Evolutionary conservation across 2,797 vertebrate genomes (phyloP).

Genomic region (Presbytis comata): DNA sequence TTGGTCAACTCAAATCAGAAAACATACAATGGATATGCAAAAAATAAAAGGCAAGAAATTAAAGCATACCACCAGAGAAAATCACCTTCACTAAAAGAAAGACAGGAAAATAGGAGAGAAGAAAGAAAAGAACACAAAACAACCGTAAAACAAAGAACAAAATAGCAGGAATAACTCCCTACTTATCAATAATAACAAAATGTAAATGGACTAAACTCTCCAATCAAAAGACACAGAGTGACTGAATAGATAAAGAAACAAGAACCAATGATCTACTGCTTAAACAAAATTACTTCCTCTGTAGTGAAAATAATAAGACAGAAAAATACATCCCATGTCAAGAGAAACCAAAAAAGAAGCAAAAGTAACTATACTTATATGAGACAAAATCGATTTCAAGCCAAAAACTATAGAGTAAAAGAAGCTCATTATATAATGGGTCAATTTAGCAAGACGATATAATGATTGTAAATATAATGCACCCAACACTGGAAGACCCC

Average conservation of each 20-base stretch:
- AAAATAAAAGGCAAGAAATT: not conserved
- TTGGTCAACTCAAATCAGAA: not conserved
- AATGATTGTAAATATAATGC: not conserved
- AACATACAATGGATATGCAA: not conserved
- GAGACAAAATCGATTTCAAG: not conserved
- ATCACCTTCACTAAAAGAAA: not conserved
- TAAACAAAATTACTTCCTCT: not conserved
- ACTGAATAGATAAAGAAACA: not conserved
- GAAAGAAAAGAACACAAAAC: not conserved
- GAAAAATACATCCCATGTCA: not conserved
- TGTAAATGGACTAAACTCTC: not conserved
- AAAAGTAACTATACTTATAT: not conserved
- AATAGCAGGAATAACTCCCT: not conserved
- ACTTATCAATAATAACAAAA: not conserved
- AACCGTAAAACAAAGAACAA: not conserved
- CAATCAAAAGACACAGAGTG: not conserved
- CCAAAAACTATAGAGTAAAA: not conserved
- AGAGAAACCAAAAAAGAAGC: not conserved
- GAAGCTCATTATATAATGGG: not conserved
- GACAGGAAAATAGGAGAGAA: not conserved
- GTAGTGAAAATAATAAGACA: not conserved
- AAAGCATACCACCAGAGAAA: not conserved
- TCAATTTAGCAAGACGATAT: not conserved
- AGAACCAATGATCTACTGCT: not conserved
- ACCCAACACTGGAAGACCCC: not conserved